These are phyloP conservation scores for Endotricha flammealis DNA, from an alignment of 2,888 invertebrate species.

Conservation along the genomic window DNA sequence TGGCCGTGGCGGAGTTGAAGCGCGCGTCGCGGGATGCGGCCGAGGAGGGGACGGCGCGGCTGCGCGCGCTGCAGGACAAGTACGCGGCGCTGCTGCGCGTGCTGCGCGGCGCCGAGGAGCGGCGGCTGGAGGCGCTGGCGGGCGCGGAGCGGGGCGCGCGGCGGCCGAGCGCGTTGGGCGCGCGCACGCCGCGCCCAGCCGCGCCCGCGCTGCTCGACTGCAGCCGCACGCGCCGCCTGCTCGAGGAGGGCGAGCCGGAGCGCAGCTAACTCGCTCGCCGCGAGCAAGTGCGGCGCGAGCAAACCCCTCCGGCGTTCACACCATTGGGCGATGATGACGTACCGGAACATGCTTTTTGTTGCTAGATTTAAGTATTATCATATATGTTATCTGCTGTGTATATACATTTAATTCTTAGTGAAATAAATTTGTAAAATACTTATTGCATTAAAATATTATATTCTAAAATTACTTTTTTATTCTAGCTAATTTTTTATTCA, in stretches of 20 bases:
- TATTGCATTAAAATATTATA: not conserved
- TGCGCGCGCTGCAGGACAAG: slow-evolving; percentile 78
- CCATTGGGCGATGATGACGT: no score
- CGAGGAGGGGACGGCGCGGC: slow-evolving; percentile 79
- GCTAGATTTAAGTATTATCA: no score
- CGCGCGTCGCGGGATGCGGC: slow-evolving; percentile 69
- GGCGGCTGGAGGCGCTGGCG: slow-evolving; percentile 72
- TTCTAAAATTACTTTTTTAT: no score
- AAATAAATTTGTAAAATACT: not conserved
- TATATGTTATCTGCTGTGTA: not conserved
- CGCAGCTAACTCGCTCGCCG: slow-evolving; percentile 8
- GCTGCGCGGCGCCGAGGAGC: slow-evolving; percentile 74
- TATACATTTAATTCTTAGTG: not conserved
- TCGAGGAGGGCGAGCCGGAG: slow-evolving; percentile 9
- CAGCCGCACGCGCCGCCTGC: slow-evolving; percentile 24
- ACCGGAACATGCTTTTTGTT: no score
- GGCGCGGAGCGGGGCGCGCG: slow-evolving; percentile 21
- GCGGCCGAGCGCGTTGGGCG: slow-evolving; percentile 13
- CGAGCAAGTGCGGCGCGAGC: not conserved
- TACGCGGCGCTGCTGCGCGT: slow-evolving; percentile 77
- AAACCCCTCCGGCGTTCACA: no score
- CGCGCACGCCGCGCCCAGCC: slow-evolving; percentile 58
- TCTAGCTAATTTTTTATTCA: no score
- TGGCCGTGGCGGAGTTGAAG: slow-evolving; percentile 65
- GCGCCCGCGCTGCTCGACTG: slow-evolving; percentile 26